These are phyloP conservation scores for Poecilia velifera DNA, from an alignment of 2,797 vertebrate species.

Conservation along the genomic window DNA sequence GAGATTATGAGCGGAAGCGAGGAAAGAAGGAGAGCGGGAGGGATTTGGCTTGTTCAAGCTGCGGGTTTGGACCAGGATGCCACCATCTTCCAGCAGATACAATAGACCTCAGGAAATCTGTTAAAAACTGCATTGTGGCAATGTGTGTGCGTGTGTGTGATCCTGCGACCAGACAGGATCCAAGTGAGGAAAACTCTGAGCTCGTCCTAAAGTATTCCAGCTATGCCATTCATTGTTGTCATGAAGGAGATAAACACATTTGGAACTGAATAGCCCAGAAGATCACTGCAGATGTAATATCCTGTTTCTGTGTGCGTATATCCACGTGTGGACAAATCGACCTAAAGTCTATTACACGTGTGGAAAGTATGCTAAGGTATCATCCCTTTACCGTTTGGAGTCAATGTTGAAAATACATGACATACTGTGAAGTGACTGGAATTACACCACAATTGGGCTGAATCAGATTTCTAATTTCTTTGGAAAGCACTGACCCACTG, in stretches of 20 bases:
- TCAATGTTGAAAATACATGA: not conserved
- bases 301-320: slow-evolving; percentile 44
- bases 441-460: not conserved
- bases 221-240: slow-evolving; percentile 79
- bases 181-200: slow-evolving; percentile 67
- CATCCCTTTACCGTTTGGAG: not conserved
- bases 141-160: slow-evolving; percentile 14
- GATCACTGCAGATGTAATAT: slow-evolving; percentile 66
- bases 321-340: not conserved
- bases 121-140: slow-evolving; percentile 66
- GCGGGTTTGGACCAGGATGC: slow-evolving; percentile 68
- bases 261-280: slow-evolving; percentile 55
- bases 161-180: slow-evolving; percentile 58
- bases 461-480: not conserved
- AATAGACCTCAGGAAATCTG: slow-evolving; percentile 82
- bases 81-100: slow-evolving; percentile 74
- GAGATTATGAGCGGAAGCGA: slow-evolving; percentile 35
- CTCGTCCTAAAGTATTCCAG: slow-evolving; percentile 78
- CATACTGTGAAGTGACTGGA: not conserved
- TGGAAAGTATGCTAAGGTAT: not conserved
- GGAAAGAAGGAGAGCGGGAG: slow-evolving; percentile 24
- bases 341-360: not conserved
- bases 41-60: slow-evolving; percentile 42
- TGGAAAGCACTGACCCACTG: not conserved
- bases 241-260: slow-evolving; percentile 73